phyloP scores from a whole-genome alignment of 2,113 vertebrate species.

The Hydrochoerus hydrochaeris region DNA sequence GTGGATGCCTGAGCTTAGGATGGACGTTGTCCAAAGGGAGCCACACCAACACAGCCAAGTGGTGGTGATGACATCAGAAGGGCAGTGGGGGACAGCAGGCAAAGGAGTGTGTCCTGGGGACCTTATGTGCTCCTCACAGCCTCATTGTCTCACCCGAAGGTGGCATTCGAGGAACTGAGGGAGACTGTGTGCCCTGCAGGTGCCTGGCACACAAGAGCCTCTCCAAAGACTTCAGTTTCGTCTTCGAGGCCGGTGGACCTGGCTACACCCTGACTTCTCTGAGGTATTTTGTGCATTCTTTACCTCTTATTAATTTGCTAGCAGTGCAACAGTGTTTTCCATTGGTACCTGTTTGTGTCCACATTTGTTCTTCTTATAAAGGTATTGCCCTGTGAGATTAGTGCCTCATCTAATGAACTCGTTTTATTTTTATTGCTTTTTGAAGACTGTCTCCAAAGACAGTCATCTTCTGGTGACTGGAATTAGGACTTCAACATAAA shows the following conservation, averaged over 20 bases:
- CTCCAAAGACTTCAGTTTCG: too few relatives aligned
- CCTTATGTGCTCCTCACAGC: background rate
- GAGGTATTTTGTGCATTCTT: background rate
- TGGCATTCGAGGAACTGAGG: background rate
- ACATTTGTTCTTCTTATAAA: background rate
- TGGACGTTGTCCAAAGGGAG: too few relatives aligned
- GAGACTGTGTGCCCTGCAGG: background rate
- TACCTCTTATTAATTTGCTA: background rate
- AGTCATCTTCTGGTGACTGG: background rate
- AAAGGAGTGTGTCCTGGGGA: background rate
- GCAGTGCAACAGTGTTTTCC: background rate
- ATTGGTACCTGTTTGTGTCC: background rate
- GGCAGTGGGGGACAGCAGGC: background rate
- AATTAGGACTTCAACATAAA: background rate
- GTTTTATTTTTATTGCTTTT: background rate
- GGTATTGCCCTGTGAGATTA: background rate
- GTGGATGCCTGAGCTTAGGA: fast-evolving
- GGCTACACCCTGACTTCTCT: background rate
- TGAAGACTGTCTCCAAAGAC: background rate
- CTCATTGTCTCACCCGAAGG: background rate
- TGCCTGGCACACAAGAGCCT: background rate
- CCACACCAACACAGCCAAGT: background rate
- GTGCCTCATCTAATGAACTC: background rate
- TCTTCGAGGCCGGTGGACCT: background rate
- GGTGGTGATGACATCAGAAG: background rate